A percentile compares a stretch with the other conserved stretches of the same genome.
Evolutionary conservation across 1,140 invertebrate species (phyloP).

Genomic region (Acromyrmex heyeri): DNA sequence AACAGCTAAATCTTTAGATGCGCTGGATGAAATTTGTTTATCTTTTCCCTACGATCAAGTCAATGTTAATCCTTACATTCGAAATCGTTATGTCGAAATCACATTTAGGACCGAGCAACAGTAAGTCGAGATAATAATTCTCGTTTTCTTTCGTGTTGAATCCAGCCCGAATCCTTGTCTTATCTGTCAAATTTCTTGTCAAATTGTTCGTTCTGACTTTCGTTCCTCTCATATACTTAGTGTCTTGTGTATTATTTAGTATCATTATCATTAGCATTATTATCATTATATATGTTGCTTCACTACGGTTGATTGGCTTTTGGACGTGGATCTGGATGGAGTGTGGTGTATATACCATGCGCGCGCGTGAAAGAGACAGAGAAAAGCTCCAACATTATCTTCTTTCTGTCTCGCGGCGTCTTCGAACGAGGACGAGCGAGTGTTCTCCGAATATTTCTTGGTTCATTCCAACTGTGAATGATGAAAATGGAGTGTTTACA

Average conservation of each 20-base stretch:
- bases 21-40: conserved; percentile 33
- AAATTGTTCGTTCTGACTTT: conserved; percentile 42
- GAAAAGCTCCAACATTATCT: conserved; percentile 60
- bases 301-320: conserved; percentile 79
- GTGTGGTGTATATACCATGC: conserved; percentile 81
- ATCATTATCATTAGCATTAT: conserved; percentile 60
- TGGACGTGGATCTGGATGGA: conserved; percentile 86
- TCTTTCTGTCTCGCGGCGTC: conserved; percentile 24
- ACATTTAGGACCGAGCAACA: conserved; percentile 23
- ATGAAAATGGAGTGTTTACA: background rate
- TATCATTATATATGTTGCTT: conserved; percentile 70
- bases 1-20: conserved; percentile 24
- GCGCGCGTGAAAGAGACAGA: conserved; percentile 77
- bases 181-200: background rate
- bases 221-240: conserved; percentile 55
- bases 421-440: conserved; percentile 46
- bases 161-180: conserved; percentile 31
- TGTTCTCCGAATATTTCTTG: conserved; percentile 24
- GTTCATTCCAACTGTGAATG: background rate
- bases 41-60: background rate
- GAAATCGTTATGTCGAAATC: background rate
- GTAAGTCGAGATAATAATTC: background rate
- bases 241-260: conserved; percentile 57
- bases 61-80: conserved; percentile 7
- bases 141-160: conserved; percentile 14